These are phyloP conservation scores for Crossoptilon crossoptilon DNA, from an alignment of 2,797 vertebrate species.

Conservation along the genomic window DNA sequence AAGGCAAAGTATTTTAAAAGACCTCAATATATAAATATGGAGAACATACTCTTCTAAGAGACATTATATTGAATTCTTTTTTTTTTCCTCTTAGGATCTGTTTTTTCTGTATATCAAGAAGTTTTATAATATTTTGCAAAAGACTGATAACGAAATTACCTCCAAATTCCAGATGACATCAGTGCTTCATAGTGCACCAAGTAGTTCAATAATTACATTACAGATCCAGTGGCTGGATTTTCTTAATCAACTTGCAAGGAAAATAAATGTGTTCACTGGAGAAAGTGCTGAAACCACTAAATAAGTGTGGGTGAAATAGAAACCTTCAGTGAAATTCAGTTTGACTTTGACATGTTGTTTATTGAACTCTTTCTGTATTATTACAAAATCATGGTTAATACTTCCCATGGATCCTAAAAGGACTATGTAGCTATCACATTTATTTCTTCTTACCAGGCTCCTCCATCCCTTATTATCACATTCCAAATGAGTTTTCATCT, in stretches of 20 bases:
- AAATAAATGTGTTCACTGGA: background rate
- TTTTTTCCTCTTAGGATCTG: background rate
- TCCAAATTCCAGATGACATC: background rate
- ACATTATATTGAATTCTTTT: background rate
- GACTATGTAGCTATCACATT: background rate
- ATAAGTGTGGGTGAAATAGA: background rate
- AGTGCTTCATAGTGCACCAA: background rate
- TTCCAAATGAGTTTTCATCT: background rate
- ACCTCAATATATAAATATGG: background rate
- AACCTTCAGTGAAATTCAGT: background rate
- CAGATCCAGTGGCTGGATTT: background rate
- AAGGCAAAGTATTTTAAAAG: background rate
- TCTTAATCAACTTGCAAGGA: background rate
- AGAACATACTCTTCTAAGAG: background rate
- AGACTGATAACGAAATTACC: background rate
- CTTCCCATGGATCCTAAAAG: background rate
- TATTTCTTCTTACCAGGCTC: background rate
- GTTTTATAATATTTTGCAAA: background rate
- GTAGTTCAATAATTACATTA: conserved; percentile 16
- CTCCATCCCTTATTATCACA: background rate
- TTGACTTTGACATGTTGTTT: background rate
- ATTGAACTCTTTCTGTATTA: background rate
- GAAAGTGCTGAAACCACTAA: background rate
- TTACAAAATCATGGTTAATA: background rate
- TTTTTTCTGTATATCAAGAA: background rate